Evolutionary conservation across 2,888 invertebrate genomes (phyloP).

Genomic region (Rhynchonema sp.): DNA sequence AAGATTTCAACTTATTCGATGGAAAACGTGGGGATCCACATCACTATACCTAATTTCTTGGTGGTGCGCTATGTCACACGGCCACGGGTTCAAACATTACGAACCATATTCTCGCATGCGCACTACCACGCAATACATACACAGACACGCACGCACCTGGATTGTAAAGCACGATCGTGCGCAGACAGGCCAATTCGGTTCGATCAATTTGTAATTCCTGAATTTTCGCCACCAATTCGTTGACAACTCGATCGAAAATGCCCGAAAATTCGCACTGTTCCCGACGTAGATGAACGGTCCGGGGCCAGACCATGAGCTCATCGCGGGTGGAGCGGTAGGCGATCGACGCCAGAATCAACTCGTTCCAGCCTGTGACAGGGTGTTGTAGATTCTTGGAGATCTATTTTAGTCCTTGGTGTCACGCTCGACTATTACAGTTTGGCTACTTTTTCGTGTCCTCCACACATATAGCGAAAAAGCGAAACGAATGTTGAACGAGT

Average conservation of each 20-base stretch:
- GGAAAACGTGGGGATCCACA: no score
- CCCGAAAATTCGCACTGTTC: background rate
- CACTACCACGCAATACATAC: background rate
- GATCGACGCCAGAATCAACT: background rate
- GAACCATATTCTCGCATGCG: no score
- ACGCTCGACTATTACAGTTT: no score
- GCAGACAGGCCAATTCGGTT: constrained; percentile 76
- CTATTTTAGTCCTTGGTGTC: no score
- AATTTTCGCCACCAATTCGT: constrained; percentile 80
- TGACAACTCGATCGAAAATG: background rate
- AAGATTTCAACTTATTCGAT: no score
- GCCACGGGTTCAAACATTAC: no score
- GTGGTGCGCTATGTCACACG: no score
- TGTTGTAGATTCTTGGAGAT: no score
- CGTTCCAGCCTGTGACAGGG: background rate
- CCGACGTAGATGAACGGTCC: background rate
- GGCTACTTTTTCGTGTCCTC: no score
- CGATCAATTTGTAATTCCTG: constrained; percentile 76
- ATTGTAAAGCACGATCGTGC: constrained; percentile 84
- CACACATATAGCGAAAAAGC: no score
- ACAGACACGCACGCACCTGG: constrained; percentile 44
- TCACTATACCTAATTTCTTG: no score
- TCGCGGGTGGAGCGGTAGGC: background rate
- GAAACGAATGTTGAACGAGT: no score
- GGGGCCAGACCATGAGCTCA: background rate